These are phyloP conservation scores for Eupithecia subumbrata DNA, from an alignment of 2,888 invertebrate species.

Conservation along the genomic window DNA sequence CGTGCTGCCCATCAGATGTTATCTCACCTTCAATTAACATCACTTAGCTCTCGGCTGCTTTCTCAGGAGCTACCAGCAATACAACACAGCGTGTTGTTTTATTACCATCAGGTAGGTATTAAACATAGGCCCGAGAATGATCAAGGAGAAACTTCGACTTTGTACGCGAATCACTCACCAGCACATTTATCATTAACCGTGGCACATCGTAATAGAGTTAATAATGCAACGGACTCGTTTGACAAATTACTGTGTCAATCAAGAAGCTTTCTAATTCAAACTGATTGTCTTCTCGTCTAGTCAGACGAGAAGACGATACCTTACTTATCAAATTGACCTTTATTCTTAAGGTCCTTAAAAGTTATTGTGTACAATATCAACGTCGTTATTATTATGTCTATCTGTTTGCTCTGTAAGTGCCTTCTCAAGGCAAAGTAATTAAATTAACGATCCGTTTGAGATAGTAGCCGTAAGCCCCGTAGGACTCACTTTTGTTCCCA, in stretches of 20 bases:
- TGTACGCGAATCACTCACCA: background rate
- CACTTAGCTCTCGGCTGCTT: background rate
- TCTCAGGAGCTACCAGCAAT: slow-evolving; percentile 4
- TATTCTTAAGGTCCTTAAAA: background rate
- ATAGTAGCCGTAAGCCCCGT: background rate
- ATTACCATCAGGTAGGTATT: background rate
- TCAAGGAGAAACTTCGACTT: background rate
- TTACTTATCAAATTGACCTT: background rate
- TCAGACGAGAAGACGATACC: background rate
- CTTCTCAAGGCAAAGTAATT: slow-evolving; percentile 11
- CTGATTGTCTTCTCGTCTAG: slow-evolving; percentile 4
- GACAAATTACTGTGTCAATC: slow-evolving; percentile 49
- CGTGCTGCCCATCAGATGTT: background rate
- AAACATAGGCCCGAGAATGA: background rate
- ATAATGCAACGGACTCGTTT: slow-evolving; percentile 19
- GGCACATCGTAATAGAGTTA: slow-evolving; percentile 17
- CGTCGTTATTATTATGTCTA: background rate
- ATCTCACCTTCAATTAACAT: background rate
- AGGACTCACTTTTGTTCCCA: background rate
- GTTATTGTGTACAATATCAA: background rate
- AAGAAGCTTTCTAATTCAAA: slow-evolving; percentile 43
- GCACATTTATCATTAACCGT: slow-evolving; percentile 2
- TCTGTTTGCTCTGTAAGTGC: slow-evolving; percentile 8
- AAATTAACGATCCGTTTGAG: slow-evolving; percentile 10
- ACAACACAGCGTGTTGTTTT: background rate